These are phyloP conservation scores for Aratinga solstitialis DNA, from an alignment of 2,797 vertebrate genomes.

Conservation along the genomic window DNA sequence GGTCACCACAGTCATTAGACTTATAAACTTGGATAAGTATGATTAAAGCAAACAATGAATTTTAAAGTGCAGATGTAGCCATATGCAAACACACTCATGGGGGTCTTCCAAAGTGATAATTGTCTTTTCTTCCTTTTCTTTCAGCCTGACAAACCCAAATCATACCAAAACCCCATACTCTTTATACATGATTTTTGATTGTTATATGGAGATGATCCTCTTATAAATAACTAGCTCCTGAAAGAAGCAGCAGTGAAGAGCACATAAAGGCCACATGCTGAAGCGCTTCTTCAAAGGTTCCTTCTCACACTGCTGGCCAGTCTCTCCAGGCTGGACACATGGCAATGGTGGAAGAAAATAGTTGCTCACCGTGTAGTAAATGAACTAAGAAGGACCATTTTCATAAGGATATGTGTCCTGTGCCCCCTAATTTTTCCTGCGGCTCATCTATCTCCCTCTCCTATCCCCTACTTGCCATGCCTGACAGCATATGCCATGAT, in stretches of 20 bases:
- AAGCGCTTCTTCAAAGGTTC: not conserved
- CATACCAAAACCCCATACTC: fast-evolving
- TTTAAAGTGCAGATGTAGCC: not conserved
- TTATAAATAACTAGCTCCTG: not conserved
- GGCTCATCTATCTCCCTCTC: not conserved
- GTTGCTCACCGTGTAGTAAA: not conserved
- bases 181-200: not conserved
- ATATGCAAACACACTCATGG: not conserved
- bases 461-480: not conserved
- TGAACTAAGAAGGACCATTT: not conserved
- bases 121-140: not conserved
- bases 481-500: not conserved
- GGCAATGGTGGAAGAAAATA: not conserved
- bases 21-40: conserved; percentile 8
- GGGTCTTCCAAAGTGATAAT: not conserved
- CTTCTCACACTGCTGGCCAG: not conserved
- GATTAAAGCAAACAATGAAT: conserved; percentile 43
- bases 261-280: not conserved
- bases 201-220: not conserved
- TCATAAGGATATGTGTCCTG: not conserved
- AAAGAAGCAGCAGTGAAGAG: not conserved
- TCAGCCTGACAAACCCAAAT: not conserved
- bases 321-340: fast-evolving
- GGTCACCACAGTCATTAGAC: conserved; percentile 15
- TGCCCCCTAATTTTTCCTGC: not conserved